These are phyloP conservation scores for Deilephila elpenor DNA, from an alignment of 2,888 invertebrate genomes.

Conservation along the genomic window DNA sequence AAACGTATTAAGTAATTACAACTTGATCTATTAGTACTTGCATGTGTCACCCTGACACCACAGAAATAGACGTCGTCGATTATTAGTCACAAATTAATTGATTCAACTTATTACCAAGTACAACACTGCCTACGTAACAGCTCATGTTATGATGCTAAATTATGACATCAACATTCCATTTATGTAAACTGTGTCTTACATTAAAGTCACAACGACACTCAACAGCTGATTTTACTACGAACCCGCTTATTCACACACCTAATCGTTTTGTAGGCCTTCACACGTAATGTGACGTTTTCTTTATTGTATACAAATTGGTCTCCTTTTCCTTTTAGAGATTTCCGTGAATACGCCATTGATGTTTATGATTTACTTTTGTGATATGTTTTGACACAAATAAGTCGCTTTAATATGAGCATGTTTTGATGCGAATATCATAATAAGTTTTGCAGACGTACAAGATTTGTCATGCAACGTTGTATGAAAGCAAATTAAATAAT, in stretches of 20 bases:
- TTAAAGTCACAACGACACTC: slow-evolving; percentile 44
- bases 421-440: background rate
- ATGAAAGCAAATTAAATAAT: background rate
- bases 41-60: background rate
- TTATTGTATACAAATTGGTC: slow-evolving; percentile 24
- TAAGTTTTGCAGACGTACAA: background rate
- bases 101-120: slow-evolving; percentile 24
- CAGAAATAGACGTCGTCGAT: background rate
- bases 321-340: slow-evolving; percentile 21
- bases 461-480: background rate
- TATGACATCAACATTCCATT: slow-evolving; percentile 48
- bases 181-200: slow-evolving; percentile 44
- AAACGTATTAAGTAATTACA: background rate
- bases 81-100: slow-evolving; percentile 18
- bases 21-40: background rate
- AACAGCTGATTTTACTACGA: slow-evolving; percentile 55
- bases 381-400: background rate
- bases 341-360: slow-evolving; percentile 16
- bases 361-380: slow-evolving; percentile 3
- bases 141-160: slow-evolving; percentile 36
- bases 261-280: slow-evolving; percentile 27
- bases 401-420: too few relatives aligned
- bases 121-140: slow-evolving; percentile 27
- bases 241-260: slow-evolving; percentile 41
- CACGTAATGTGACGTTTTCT: slow-evolving; percentile 31